Conservation (phyloP, 2,797 vertebrate species). For the Tragelaphus eurycerus region DNA sequence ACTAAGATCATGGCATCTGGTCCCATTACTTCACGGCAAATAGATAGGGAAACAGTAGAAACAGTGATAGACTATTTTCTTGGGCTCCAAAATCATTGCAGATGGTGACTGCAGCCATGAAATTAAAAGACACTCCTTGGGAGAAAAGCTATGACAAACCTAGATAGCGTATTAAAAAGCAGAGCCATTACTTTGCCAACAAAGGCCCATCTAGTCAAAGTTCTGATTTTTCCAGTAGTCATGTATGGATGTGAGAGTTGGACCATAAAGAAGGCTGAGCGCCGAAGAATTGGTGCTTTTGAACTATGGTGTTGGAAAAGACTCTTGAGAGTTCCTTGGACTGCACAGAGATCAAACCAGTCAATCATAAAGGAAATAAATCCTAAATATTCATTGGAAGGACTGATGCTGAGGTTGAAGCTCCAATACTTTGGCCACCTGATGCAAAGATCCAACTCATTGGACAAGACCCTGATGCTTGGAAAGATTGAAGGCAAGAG, state of each 20-base stretch:
- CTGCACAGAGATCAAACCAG: background rate
- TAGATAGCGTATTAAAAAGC: accelerated
- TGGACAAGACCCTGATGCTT: background rate
- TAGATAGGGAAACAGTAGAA: background rate
- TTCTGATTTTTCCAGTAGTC: background rate
- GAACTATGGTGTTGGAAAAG: background rate
- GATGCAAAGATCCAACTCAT: background rate
- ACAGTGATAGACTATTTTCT: background rate
- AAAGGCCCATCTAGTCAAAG: background rate
- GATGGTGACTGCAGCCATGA: background rate
- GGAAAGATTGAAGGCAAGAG: background rate
- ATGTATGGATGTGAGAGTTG: background rate
- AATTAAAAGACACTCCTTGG: background rate
- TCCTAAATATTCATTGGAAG: background rate
- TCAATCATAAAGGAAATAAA: background rate
- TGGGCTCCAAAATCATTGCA: background rate
- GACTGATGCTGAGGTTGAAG: background rate
- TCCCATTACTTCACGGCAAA: background rate
- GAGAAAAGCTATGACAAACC: background rate
- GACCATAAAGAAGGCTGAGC: background rate
- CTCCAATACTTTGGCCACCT: background rate
- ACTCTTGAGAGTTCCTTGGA: background rate
- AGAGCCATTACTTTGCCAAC: background rate
- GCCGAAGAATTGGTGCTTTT: background rate
- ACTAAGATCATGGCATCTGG: background rate